Evolutionary conservation across 1,140 invertebrate genomes (phyloP), one percentile per base, ranked within the genome.

Genomic region (Potamilus streckersoni): DNA sequence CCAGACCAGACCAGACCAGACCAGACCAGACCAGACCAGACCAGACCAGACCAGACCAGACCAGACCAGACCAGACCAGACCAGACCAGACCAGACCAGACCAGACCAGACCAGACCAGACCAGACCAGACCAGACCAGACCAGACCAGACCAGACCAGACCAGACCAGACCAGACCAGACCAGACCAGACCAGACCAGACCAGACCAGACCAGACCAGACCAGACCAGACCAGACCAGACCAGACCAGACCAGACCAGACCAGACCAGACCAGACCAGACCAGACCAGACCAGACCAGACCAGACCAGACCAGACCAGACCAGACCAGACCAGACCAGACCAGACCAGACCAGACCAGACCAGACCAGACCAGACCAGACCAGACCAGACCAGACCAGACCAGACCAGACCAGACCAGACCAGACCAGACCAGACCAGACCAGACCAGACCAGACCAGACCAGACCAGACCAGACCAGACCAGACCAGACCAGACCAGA

Each of bases 171-270:
- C 72, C 74, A 74, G 49, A 76, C 74, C 74, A 60, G n/a, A n/a
- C n/a, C n/a, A n/a, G n/a, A n/a, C n/a, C n/a, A n/a, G n/a, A n/a
- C n/a, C n/a, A n/a, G n/a, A n/a, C n/a, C n/a, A n/a, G n/a, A n/a
- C n/a, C n/a, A n/a, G n/a, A n/a, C n/a, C n/a, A n/a, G n/a, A n/a
- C n/a, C n/a, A n/a, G n/a, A n/a, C n/a, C n/a, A n/a, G n/a, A n/a
- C n/a, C n/a, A n/a, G n/a, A n/a, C n/a, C n/a, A n/a, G n/a, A n/a
- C n/a, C n/a, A n/a, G 12, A 74, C 74, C 74, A 60, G n/a, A 76
- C 74, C 74, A 74, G 58, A 76, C 74, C 70, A 60, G 68, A 69
- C 73, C 73, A 38, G 57, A 69, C 73, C 73, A 73, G 49, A 74
- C 66, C 73, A 38, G 68, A 69, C 73, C 73, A 38, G 57, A 69